Evolutionary conservation across 2,888 invertebrate species (phyloP).

Genomic region (Lacanobia wlatinum): DNA sequence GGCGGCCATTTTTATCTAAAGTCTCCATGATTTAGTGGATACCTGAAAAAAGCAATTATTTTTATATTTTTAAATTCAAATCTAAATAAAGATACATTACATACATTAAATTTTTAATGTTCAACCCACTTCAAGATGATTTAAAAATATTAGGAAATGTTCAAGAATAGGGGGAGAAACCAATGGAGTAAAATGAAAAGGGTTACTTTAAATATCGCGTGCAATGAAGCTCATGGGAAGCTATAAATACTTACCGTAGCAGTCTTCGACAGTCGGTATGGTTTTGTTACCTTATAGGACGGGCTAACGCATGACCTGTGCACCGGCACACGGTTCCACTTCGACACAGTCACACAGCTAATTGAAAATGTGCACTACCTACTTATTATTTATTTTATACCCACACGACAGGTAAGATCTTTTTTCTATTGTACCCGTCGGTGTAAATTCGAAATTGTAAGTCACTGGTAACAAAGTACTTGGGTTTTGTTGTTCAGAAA

Average conservation of each 20-base stretch:
- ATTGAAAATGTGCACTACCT: slow-evolving; percentile 54
- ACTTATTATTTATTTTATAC: slow-evolving; percentile 59
- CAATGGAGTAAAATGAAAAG: background rate
- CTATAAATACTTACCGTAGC: slow-evolving; percentile 65
- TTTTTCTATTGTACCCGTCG: slow-evolving; percentile 46
- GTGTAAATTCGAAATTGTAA: slow-evolving; percentile 44
- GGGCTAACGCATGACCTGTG: slow-evolving; percentile 61
- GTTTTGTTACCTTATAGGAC: slow-evolving; percentile 54
- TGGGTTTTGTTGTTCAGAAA: slow-evolving; percentile 24
- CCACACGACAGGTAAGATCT: slow-evolving; percentile 49
- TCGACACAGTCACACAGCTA: slow-evolving; percentile 38
- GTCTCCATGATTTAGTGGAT: slow-evolving; percentile 86
- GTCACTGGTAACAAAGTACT: slow-evolving; percentile 49
- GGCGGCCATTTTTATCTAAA: slow-evolving; percentile 88
- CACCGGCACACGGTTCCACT: slow-evolving; percentile 50
- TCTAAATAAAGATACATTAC: too few relatives aligned
- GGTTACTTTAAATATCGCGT: background rate
- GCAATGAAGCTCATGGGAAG: slow-evolving; percentile 42
- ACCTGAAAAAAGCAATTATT: slow-evolving; percentile 47
- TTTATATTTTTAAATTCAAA: slow-evolving; percentile 5
- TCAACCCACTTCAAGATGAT: background rate
- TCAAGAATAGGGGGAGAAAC: background rate
- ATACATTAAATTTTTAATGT: background rate
- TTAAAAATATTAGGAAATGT: background rate
- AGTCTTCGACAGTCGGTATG: slow-evolving; percentile 56